These are phyloP conservation scores for Macrobrachium rosenbergii DNA, from an alignment of 1,140 invertebrate genomes.

Conservation along the genomic window DNA sequence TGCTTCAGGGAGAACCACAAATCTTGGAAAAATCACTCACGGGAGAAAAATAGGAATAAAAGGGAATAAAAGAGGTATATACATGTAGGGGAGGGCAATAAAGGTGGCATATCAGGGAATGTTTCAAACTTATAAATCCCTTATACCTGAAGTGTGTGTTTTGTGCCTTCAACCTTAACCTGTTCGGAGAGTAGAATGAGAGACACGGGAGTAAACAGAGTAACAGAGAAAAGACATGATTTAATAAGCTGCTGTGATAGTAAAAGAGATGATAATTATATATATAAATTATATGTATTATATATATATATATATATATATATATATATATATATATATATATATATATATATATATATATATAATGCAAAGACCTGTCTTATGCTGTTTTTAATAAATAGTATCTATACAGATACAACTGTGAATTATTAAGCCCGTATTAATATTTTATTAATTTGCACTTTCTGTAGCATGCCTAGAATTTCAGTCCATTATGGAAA, in stretches of 20 bases:
- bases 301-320: constrained; percentile 18
- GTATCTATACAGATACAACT: too few species aligned
- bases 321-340: constrained; percentile 5
- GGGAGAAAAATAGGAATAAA: background rate
- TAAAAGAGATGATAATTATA: background rate
- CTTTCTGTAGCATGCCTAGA: too few species aligned
- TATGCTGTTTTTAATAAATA: too few species aligned
- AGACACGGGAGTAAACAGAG: background rate
- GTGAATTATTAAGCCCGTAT: too few species aligned
- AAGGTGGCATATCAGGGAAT: background rate
- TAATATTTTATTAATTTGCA: too few species aligned
- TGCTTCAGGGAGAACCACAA: background rate
- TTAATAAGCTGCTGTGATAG: background rate
- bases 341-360: background rate
- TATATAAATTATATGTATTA: constrained; percentile 10
- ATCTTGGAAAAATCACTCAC: background rate
- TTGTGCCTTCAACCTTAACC: too few species aligned
- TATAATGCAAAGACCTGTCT: background rate
- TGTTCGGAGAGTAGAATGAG: too few species aligned
- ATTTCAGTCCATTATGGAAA: too few species aligned
- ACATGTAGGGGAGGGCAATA: background rate
- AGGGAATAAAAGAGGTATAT: background rate
- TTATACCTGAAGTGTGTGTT: too few species aligned
- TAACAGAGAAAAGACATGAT: background rate
- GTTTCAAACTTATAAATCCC: too few species aligned